Base-by-base conservation (phyloP, 35 echinoderm and acorn worm genomes). In the Ptychodera flava region DNA sequence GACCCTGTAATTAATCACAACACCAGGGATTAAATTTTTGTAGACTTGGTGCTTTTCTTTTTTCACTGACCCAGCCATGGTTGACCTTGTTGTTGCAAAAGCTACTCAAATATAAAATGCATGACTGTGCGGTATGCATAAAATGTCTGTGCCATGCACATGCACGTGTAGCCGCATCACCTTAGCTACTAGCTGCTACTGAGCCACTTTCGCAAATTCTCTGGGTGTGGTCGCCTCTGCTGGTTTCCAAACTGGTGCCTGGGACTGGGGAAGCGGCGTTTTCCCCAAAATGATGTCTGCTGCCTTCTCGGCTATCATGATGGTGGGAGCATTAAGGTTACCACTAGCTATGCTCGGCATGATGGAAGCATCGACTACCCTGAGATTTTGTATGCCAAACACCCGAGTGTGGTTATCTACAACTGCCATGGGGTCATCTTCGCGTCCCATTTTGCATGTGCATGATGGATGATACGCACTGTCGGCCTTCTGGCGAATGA, bases 301-400 rank as follows among this genome's bases (percentile, higher is more conserved):
- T 89, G 96, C 85, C 37, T 99, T 99, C 30, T 99, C 96, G 78
- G 96, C 96, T 30, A 99, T 88, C 96, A 99, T 97, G 80, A 94
- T 97, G 16, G 91, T 92, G 28, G 96, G 96, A 33, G 96, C 92
- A 86, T 99, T 99, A 0, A 94, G 86, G 75, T 99, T 99, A 0
- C 96, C 92, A 91, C 90, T 99, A 28, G 88, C 85, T 29, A 99
- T 78, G 32, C 93, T 99, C 29, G 96, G 96, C 96, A 99, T 99
- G 16, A 99, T 92, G 27, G 96, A 99, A 1, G 96, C 93, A 78
- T 99, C 96, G 10, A 99, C 96, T 30, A 99, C 90, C 28, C 93
- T 81, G 28, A 99, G 90, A 87, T 91, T 91, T 32, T 94, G 83
- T 36, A 99, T 29, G n/a, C 96, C 96, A 85, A 94, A 34, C 16